Conservation (phyloP, 2,888 invertebrate genomes). For the Tinea trinotella region DNA sequence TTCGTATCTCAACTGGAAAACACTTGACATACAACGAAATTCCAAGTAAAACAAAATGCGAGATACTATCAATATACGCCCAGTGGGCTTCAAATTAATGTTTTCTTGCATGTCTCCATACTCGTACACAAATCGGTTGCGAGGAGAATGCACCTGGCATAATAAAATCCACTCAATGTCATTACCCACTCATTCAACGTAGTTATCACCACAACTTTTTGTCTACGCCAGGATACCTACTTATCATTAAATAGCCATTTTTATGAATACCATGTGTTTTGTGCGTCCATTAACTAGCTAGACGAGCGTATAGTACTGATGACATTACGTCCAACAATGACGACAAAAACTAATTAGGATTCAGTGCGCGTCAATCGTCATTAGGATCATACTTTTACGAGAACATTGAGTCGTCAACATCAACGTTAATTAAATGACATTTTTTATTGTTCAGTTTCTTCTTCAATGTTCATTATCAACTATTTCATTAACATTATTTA, state of each 20-base stretch:
- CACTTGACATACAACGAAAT: neutral
- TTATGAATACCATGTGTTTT: conserved; percentile 8
- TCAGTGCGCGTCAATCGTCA: neutral
- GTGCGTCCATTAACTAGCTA: neutral
- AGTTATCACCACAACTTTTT: neutral
- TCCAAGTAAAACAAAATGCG: neutral
- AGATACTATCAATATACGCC: neutral
- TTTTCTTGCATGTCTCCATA: neutral
- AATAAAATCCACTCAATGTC: neutral
- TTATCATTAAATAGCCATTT: conserved; percentile 6
- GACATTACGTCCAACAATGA: neutral
- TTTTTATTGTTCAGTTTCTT: too few relatives aligned
- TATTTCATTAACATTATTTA: too few relatives aligned
- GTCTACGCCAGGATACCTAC: neutral
- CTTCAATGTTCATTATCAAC: too few relatives aligned
- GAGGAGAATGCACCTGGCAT: neutral
- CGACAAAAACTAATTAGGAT: neutral
- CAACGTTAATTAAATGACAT: too few relatives aligned
- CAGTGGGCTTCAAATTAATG: neutral
- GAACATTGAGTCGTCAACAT: too few relatives aligned
- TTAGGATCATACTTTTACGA: neutral
- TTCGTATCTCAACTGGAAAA: too few relatives aligned
- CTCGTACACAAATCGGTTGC: neutral
- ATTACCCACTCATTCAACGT: neutral
- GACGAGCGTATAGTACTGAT: neutral